Conservation (phyloP, 2,888 invertebrate species). For the Leptinotarsa juncta region DNA sequence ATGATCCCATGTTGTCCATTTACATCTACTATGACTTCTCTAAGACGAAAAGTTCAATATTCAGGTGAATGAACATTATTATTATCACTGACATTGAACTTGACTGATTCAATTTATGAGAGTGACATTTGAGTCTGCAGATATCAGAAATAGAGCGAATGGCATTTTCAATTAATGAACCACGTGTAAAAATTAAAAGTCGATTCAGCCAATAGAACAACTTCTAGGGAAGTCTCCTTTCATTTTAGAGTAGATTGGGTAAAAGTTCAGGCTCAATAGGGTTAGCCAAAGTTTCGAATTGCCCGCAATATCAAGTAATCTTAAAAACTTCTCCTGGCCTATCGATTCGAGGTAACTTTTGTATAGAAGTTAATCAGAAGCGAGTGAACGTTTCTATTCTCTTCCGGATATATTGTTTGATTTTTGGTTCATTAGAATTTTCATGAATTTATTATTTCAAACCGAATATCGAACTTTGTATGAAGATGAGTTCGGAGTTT, state of each 20-base stretch:
- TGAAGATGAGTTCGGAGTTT: slow-evolving; percentile 2
- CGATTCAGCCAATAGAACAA: not conserved
- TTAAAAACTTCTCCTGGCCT: slow-evolving; percentile 5
- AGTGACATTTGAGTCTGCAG: no score
- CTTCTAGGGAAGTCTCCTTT: slow-evolving; percentile 6
- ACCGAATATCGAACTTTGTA: slow-evolving; percentile 10
- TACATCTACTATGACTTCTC: no score
- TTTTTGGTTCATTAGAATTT: slow-evolving; percentile 10
- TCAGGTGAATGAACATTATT: no score
- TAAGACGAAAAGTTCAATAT: no score
- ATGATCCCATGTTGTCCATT: no score
- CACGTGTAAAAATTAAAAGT: not conserved
- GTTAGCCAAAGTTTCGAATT: slow-evolving; percentile 15
- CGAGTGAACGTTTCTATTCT: not conserved
- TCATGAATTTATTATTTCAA: slow-evolving; percentile 11
- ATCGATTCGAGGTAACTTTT: slow-evolving; percentile 19
- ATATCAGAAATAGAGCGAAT: no score
- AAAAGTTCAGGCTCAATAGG: slow-evolving; percentile 13
- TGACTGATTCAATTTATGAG: no score
- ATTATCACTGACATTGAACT: no score
- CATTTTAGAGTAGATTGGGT: slow-evolving; percentile 14
- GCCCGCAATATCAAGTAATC: slow-evolving; percentile 18
- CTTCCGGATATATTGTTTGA: slow-evolving; percentile 6
- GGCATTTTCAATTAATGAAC: no score
- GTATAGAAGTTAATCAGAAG: slow-evolving; percentile 2